Evolutionary conservation across 2,113 vertebrate genomes (phyloP).

Genomic region (Cynocephalus volans): DNA sequence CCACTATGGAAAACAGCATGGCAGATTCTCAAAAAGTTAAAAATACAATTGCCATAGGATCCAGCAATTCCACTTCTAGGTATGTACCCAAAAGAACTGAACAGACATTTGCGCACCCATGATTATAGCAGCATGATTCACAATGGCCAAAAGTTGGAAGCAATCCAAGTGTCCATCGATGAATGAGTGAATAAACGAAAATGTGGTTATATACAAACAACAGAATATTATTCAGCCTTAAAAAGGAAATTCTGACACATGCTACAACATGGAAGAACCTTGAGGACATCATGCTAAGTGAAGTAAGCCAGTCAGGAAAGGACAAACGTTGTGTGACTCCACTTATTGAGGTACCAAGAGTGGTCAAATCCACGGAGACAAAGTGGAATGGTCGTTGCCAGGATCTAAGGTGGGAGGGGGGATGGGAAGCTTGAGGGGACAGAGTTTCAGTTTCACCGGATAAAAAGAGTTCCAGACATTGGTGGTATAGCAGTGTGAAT

Average conservation of each 20-base stretch:
- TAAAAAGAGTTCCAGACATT: neutral
- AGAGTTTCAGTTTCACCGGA: constrained; percentile 25
- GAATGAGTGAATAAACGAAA: neutral
- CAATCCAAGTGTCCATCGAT: neutral
- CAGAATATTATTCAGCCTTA: neutral
- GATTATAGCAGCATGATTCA: neutral
- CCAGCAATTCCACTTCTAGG: constrained; percentile 22
- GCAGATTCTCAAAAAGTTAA: neutral
- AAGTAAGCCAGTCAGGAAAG: neutral
- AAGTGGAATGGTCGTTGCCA: neutral
- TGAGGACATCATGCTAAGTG: neutral
- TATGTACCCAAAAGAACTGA: neutral
- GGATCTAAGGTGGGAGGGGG: neutral
- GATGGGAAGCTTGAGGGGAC: neutral
- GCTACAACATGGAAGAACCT: neutral
- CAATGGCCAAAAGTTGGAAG: neutral
- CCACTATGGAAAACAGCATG: neutral
- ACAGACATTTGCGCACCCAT: neutral
- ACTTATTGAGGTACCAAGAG: neutral
- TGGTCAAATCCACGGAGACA: neutral
- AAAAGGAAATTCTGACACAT: neutral
- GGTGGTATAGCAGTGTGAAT: neutral
- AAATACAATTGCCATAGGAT: neutral
- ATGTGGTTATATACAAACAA: neutral
- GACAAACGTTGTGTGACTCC: neutral